Base-by-base conservation (phyloP, 2,113 vertebrate species). In the Aplodontia rufa region DNA sequence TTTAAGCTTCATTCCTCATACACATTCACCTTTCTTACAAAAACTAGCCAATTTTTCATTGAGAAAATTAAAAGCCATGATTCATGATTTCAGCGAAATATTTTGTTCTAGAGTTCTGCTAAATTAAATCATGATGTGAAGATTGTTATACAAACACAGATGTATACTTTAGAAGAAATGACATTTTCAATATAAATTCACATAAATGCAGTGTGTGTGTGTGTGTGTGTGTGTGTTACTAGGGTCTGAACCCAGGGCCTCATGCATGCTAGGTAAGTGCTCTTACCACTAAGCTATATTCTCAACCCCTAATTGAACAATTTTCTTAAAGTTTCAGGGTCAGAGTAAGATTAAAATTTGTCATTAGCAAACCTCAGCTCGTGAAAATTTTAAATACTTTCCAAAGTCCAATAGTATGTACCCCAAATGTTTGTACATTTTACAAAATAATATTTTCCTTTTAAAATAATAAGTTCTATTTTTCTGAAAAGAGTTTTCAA, bases 361-460 rank as follows among this genome's bases (percentile, higher is more conserved):
- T 78, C 83, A 22, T 42, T 72, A 96, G n/a, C 30, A 90, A 96
- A 87, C 53, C 14, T 94, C 53, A 95, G 30, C 8, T 60, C 26
- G 45, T 80, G 2, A 28, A 84, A 75, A 87, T 62, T 89, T 86
- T 80, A 76, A 93, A 49, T 85, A 90, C 83, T 87, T 92, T 81
- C 49, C 51, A 62, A 90, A 95, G 19, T 81, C 30, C 6, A 68
- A 51, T 24, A 79, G 3, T 69, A 6, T 76, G 22, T 42, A 51
- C 16, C 28, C 30, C 86, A 51, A 45, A 42, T 55, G 37, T 53
- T 79, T 78, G 47, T 42, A 49, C 20, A 92, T n/a, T 17, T 84
- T 84, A 93, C 24, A 91, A 95, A 94, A 96, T 71, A 87, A 92
- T 40, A 7, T 49, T 78, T 96, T n/a, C 35, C 32, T 95, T 86